These are phyloP conservation scores for Musca domestica DNA, from an alignment of 1,140 invertebrate species.

Conservation along the genomic window DNA sequence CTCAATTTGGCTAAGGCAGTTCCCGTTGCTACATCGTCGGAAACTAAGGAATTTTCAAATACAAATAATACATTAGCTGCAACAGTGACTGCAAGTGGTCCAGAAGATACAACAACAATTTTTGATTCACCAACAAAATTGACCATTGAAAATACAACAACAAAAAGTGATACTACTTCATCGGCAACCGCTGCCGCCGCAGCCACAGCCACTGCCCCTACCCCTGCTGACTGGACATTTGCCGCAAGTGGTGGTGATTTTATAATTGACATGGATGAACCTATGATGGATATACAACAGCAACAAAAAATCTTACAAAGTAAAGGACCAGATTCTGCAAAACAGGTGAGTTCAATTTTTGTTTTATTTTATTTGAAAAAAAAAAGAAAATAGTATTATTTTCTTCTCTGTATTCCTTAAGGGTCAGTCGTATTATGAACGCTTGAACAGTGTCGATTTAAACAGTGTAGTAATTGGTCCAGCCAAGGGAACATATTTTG, in stretches of 20 bases:
- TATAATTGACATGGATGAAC: slow-evolving; percentile 27
- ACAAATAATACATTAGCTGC: no score
- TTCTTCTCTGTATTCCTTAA: slow-evolving; percentile 4
- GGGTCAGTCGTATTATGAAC: slow-evolving; percentile 25
- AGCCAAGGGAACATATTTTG: slow-evolving; percentile 10
- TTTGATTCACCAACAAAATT: no score
- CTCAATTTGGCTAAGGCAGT: neutral
- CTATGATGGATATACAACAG: slow-evolving; percentile 29
- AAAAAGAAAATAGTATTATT: slow-evolving; percentile 7
- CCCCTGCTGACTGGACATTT: no score
- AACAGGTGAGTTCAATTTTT: slow-evolving; percentile 3
- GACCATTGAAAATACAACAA: slow-evolving; percentile 26
- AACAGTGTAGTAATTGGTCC: slow-evolving; percentile 23
- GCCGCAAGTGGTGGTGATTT: slow-evolving; percentile 17
- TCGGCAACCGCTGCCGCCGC: neutral
- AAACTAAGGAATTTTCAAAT: no score
- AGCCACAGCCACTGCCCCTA: slow-evolving; percentile 2
- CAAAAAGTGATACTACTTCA: slow-evolving; percentile 16
- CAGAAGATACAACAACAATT: no score
- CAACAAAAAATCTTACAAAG: slow-evolving; percentile 26
- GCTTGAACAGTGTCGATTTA: slow-evolving; percentile 23
- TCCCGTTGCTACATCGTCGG: neutral
- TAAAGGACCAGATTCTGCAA: slow-evolving; percentile 22
- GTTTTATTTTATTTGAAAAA: neutral
- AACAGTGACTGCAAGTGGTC: no score